A percentile compares a stretch with the other conserved stretches of the same genome.
Evolutionary conservation across 2,797 vertebrate genomes (phyloP).

Genomic region (Rhinogobio ventralis): DNA sequence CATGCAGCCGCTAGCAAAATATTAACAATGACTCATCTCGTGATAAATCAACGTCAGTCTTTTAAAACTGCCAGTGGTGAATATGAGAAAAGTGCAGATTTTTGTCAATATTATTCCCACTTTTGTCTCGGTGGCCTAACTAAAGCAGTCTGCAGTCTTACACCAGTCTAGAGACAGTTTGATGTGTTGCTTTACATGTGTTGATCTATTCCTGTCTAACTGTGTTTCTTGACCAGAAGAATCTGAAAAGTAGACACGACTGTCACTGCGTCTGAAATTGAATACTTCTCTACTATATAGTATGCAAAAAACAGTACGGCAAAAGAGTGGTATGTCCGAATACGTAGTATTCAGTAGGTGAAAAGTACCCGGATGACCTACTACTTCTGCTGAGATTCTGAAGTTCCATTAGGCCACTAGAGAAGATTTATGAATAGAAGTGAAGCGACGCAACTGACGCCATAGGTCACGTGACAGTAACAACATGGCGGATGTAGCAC

Average conservation of each 20-base stretch:
- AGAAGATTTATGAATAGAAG: too few species aligned
- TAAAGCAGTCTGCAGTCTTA: neutral
- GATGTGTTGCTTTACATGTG: neutral
- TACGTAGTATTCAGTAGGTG: neutral
- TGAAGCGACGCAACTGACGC: too few species aligned
- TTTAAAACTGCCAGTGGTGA: neutral
- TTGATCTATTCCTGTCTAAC: neutral
- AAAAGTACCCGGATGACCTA: too few species aligned
- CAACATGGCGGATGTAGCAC: too few species aligned
- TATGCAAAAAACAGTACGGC: too few species aligned
- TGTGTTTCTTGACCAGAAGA: neutral
- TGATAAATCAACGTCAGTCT: conserved; percentile 21
- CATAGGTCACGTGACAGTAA: too few species aligned
- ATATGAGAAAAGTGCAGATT: neutral
- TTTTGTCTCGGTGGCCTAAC: neutral
- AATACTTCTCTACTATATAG: neutral
- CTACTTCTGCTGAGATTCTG: too few species aligned
- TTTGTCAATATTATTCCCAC: neutral
- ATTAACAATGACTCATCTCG: conserved; percentile 6
- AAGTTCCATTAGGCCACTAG: too few species aligned
- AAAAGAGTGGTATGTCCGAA: too few species aligned
- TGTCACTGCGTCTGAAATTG: too few species aligned
- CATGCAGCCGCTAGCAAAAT: conserved; percentile 47
- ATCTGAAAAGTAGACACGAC: too few species aligned
- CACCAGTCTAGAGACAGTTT: neutral